These are phyloP conservation scores for Gasterosteus nipponicus DNA, from an alignment of 2,113 vertebrate species.

Conservation along the genomic window DNA sequence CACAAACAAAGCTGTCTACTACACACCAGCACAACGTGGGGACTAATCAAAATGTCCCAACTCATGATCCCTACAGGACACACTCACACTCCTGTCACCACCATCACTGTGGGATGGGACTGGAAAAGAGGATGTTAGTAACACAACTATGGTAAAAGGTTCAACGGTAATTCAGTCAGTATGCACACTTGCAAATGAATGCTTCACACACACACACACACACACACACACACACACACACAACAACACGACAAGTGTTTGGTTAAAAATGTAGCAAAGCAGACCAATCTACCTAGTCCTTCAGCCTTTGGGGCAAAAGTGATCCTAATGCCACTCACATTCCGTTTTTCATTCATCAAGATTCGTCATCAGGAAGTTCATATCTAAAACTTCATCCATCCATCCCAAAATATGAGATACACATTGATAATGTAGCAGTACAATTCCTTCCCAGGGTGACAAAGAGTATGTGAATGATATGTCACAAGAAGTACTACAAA, in stretches of 20 bases:
- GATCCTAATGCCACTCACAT: not conserved
- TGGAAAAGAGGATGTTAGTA: conserved; percentile 24
- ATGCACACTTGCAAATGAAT: not conserved
- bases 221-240: not conserved
- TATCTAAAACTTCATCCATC: not conserved
- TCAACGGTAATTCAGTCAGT: conserved; percentile 35
- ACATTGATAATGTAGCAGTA: not conserved
- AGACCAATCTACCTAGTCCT: not conserved
- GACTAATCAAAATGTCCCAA: not conserved
- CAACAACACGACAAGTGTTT: not conserved
- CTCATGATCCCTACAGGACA: not conserved
- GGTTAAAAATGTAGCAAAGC: not conserved
- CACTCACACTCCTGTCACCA: conserved; percentile 5
- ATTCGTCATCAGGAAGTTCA: not conserved
- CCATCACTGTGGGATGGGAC: conserved; percentile 26
- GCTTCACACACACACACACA: not conserved
- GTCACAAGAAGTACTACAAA: not conserved
- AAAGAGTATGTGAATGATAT: not conserved
- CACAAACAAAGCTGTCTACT: not conserved
- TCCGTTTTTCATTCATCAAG: not conserved
- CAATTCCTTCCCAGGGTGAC: not conserved
- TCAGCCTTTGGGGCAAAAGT: not conserved
- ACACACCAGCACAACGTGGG: not conserved
- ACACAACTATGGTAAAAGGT: conserved; percentile 24
- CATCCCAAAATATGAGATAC: not conserved